Percentiles rank a stretch among this genome's conserved stretches.
phyloP scores from a whole-genome alignment of 1,140 invertebrate genomes.

The Aporrectodea caliginosa region DNA sequence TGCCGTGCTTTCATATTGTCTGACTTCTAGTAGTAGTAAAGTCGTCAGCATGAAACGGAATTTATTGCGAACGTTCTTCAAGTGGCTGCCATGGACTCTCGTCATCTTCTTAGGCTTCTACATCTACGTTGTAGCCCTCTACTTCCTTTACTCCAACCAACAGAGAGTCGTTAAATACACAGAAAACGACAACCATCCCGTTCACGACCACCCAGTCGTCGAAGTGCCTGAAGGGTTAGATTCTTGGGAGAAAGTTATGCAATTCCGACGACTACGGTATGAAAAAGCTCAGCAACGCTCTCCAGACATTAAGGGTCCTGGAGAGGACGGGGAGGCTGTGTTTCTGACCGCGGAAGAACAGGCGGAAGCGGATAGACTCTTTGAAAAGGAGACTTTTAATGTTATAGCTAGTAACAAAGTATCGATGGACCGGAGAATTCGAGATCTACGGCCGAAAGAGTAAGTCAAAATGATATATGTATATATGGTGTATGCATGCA shows the following conservation, averaged over 20 bases:
- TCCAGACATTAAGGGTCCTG: constrained; percentile 35
- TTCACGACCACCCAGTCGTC: neutral
- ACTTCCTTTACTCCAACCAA: constrained; percentile 18
- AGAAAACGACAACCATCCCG: neutral
- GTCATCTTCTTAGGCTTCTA: constrained; percentile 7
- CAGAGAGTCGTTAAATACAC: constrained; percentile 1
- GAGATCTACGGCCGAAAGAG: constrained; percentile 71
- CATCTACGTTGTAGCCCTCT: constrained; percentile 19
- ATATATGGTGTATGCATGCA: no score
- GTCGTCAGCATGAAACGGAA: no score
- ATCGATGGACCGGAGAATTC: constrained; percentile 70
- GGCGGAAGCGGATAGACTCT: constrained; percentile 49
- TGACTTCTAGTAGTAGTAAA: no score
- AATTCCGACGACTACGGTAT: constrained; percentile 23
- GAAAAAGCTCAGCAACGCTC: constrained; percentile 17
- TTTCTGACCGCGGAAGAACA: constrained; percentile 60
- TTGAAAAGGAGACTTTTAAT: constrained; percentile 79
- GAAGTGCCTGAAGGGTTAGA: neutral
- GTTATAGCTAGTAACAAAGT: constrained; percentile 79
- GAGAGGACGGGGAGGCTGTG: constrained; percentile 46
- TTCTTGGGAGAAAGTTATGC: neutral
- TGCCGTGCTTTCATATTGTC: no score
- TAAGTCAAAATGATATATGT: constrained; percentile 55
- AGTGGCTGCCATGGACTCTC: constrained; percentile 14
- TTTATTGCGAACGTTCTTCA: neutral